These are phyloP conservation scores for Arothron firmamentum DNA, from an alignment of 2,113 vertebrate genomes.

Conservation along the genomic window DNA sequence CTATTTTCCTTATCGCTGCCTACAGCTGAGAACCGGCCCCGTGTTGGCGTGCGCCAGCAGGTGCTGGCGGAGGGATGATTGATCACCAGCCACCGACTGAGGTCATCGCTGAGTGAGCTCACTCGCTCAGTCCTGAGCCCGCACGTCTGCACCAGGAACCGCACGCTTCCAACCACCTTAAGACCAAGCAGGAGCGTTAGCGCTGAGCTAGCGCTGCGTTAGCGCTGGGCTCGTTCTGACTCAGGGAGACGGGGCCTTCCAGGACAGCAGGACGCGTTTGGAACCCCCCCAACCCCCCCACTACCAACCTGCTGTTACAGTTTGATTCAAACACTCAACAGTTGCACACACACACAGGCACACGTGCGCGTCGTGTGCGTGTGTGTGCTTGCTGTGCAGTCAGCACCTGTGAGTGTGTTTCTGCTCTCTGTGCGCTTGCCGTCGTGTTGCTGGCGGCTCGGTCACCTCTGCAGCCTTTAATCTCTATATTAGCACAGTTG, in stretches of 20 bases:
- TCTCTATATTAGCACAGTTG: slow-evolving; percentile 8
- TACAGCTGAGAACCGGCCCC: slow-evolving; percentile 49
- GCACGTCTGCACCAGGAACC: slow-evolving; percentile 7
- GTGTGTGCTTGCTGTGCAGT: too few relatives aligned
- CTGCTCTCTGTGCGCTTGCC: too few relatives aligned
- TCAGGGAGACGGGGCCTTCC: neutral
- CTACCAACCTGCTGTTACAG: too few relatives aligned
- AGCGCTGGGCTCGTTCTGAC: too few relatives aligned
- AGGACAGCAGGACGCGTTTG: too few relatives aligned
- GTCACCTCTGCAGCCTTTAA: neutral
- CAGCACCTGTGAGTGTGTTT: too few relatives aligned
- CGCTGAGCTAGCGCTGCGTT: neutral
- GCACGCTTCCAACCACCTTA: too few relatives aligned
- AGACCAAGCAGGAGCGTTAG: neutral
- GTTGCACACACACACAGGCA: too few relatives aligned
- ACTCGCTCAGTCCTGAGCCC: slow-evolving; percentile 33
- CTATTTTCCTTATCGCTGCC: slow-evolving; percentile 53
- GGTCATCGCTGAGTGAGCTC: slow-evolving; percentile 41
- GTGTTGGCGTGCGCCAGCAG: slow-evolving; percentile 9
- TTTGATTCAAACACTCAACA: too few relatives aligned
- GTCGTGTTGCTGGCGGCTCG: too few relatives aligned
- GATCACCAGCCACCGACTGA: slow-evolving; percentile 32
- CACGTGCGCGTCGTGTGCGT: too few relatives aligned
- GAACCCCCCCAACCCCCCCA: too few relatives aligned
- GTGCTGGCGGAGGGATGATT: slow-evolving; percentile 18